Evolutionary conservation across 2,113 vertebrate species (phyloP), one percentile per base, ranked within the genome.

Genomic region (Nibea coibor): DNA sequence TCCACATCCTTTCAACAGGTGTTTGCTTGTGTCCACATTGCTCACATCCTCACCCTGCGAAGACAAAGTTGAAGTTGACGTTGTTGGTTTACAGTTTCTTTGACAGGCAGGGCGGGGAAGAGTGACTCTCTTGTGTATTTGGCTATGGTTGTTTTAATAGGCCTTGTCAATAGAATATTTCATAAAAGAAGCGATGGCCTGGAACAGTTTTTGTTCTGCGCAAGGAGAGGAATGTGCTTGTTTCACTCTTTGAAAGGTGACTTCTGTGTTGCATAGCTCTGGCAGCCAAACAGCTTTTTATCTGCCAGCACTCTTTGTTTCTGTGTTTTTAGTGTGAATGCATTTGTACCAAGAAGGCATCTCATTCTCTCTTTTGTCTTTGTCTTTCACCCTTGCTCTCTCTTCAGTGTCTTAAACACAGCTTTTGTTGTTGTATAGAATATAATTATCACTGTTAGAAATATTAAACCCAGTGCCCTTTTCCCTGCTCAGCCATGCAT

Each of bases 251-350:
- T 94, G 84, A 94, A 94, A 94, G 89, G 91, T 95, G 93, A 90
- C 88, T 93, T 85, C 72, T 92, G 87, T 89, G 85, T 70, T 79
- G 72, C 59, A 59, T 50, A 77, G 88, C 90, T 74, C 79, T 48
- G 12, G 86, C 80, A 53, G 90, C 90, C 89, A 90, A 87, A 80
- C 84, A 82, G 67, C 86, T 87, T 91, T 90, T 91, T 93, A 92
- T 94, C 89, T 92, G 89, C 89, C 87, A 91, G 90, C 88, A 77
- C 81, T 90, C 91, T 93, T 94, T 94, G 90, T 95, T 89, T 87
- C 75, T 84, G 71, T 83, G 82, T 82, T 92, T 93, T 90, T 84
- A 80, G 75, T 66, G 75, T 75, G 78, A 87, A 86, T 78, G 82
- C 70, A 54, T 83, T 84, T 80, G 69, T 43, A 82, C 81, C 53